These are phyloP conservation scores for Pachyseris speciosa DNA, from an alignment of 64 coral and sea anemone species.

Conservation along the genomic window DNA sequence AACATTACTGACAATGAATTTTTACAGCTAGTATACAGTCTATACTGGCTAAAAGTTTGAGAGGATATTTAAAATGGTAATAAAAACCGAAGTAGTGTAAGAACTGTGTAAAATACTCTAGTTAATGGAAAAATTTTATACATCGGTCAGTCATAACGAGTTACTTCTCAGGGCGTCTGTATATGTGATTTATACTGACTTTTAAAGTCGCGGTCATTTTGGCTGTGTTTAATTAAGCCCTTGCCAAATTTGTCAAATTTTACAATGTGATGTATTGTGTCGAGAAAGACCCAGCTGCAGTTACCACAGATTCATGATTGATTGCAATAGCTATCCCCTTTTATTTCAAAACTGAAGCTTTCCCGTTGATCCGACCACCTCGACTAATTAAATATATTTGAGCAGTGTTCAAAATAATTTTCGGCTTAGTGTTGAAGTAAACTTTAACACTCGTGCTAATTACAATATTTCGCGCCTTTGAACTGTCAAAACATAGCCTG, in stretches of 20 bases:
- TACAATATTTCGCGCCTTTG: not conserved
- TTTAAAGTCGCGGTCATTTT: not conserved
- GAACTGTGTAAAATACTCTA: too few relatives aligned
- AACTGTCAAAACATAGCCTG: slow-evolving; percentile 20
- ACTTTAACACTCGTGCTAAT: not conserved
- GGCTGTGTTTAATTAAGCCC: not conserved
- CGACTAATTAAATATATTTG: not conserved
- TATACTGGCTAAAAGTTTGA: too few relatives aligned
- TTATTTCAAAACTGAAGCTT: not conserved
- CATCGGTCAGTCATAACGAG: too few relatives aligned
- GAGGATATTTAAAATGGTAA: too few relatives aligned
- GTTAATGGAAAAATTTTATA: too few relatives aligned
- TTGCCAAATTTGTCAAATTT: slow-evolving; percentile 6
- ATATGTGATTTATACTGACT: not conserved
- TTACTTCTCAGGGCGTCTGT: not conserved
- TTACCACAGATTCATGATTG: not conserved
- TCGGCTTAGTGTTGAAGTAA: not conserved
- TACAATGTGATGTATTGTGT: not conserved
- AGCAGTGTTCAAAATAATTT: not conserved
- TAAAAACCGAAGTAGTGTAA: too few relatives aligned
- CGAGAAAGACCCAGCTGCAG: not conserved
- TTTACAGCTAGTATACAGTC: too few relatives aligned
- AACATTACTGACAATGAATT: too few relatives aligned
- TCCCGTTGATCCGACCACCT: not conserved
- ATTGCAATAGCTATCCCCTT: not conserved